Evolutionary conservation across 2,797 vertebrate species (phyloP).

Genomic region (Bradypus variegatus): DNA sequence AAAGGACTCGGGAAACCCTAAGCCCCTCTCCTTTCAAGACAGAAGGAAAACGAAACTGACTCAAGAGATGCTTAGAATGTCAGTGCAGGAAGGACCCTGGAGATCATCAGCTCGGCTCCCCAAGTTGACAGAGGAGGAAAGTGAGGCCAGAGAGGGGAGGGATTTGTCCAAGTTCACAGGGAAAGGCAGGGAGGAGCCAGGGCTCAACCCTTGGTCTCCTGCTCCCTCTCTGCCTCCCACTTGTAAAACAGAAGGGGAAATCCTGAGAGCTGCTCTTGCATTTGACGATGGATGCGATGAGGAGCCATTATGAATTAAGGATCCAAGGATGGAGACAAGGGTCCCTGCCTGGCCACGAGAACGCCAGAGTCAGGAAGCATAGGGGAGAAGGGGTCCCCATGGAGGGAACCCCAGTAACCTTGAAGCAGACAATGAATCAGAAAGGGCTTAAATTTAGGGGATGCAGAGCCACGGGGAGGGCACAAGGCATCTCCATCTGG

Average conservation of each 20-base stretch:
- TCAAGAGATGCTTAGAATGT: slow-evolving; percentile 6
- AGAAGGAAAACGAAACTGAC: not conserved
- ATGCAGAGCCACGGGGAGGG: not conserved
- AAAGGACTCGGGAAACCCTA: not conserved
- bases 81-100: not conserved
- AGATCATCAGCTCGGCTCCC: not conserved
- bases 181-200: slow-evolving; percentile 1
- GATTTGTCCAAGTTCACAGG: not conserved
- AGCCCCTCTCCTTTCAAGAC: not conserved
- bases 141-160: not conserved
- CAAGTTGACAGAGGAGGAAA: not conserved
- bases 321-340: not conserved
- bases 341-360: not conserved
- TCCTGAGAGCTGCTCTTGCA: not conserved
- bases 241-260: not conserved
- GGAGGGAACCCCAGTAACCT: not conserved
- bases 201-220: not conserved
- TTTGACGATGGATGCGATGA: not conserved
- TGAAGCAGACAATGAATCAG: not conserved
- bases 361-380: not conserved
- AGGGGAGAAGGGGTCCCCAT: not conserved
- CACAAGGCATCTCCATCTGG: not conserved
- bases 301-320: not conserved
- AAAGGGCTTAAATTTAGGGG: not conserved
- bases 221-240: not conserved